Percentiles rank a stretch among this genome's conserved stretches.
phyloP scores from a whole-genome alignment of 2,888 invertebrate genomes.

The Platynereis dumerilii region DNA sequence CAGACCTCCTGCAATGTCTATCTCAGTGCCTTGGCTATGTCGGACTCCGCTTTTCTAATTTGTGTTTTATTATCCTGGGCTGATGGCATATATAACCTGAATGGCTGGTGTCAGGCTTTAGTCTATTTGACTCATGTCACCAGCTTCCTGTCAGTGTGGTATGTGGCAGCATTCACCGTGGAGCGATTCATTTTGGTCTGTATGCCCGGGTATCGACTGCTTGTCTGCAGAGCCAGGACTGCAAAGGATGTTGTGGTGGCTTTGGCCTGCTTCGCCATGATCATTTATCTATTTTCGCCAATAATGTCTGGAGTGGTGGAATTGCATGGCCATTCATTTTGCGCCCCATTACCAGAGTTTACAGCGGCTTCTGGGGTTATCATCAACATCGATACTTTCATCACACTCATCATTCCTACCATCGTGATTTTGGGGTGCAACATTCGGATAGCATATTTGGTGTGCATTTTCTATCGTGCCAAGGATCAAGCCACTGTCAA shows the following conservation, averaged over 20 bases:
- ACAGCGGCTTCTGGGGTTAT: neutral
- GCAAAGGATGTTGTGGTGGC: constrained; percentile 22
- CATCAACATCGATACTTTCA: constrained; percentile 18
- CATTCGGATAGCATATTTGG: constrained; percentile 12
- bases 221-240: constrained; percentile 13
- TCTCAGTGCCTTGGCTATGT: constrained; percentile 22
- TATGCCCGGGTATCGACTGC: constrained; percentile 70
- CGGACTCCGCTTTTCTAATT: constrained; percentile 26
- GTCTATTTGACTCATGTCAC: constrained; percentile 47
- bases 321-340: neutral
- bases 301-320: constrained; percentile 13
- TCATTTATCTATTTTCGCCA: constrained; percentile 15
- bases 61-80: constrained; percentile 25
- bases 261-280: constrained; percentile 9
- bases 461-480: constrained; percentile 24
- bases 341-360: constrained; percentile 10
- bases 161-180: constrained; percentile 84
- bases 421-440: constrained; percentile 14
- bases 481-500: neutral
- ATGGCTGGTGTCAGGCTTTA: constrained; percentile 28
- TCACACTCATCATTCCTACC: constrained; percentile 18
- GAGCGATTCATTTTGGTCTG: constrained; percentile 83
- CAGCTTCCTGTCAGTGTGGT: constrained; percentile 71
- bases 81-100: constrained; percentile 10
- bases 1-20: constrained; percentile 26